These are phyloP conservation scores for Morpho helenor DNA, from an alignment of 2,888 invertebrate species.

Conservation along the genomic window DNA sequence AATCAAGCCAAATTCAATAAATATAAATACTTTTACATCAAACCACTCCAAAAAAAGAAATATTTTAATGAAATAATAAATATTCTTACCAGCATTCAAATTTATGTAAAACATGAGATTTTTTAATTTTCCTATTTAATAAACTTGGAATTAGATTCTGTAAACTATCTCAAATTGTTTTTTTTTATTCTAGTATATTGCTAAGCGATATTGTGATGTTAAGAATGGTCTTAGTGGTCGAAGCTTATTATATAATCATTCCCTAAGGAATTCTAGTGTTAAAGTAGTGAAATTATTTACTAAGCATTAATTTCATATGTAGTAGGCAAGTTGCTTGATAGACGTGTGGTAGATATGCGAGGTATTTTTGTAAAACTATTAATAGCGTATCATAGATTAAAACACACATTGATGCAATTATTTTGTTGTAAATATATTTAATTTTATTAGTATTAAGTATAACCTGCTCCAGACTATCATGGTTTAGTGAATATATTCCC, in stretches of 20 bases:
- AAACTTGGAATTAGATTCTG: conserved; percentile 16
- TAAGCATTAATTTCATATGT: conserved; percentile 13
- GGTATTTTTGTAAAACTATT: conserved; percentile 24
- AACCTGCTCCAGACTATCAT: too few relatives aligned
- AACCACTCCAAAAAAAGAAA: too few relatives aligned
- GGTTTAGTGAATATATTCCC: too few relatives aligned
- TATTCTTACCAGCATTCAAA: too few relatives aligned
- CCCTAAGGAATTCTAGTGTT: conserved; percentile 15
- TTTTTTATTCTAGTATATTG: conserved; percentile 45
- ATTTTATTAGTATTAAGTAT: neutral
- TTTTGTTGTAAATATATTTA: neutral
- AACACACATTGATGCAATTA: conserved; percentile 11
- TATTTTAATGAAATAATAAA: too few relatives aligned
- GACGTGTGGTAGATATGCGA: conserved; percentile 15
- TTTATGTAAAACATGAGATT: too few relatives aligned
- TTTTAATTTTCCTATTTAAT: too few relatives aligned
- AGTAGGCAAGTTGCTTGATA: conserved; percentile 20
- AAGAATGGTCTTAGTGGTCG: conserved; percentile 31
- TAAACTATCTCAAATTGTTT: conserved; percentile 16
- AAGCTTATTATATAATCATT: conserved; percentile 19
- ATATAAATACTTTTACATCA: too few relatives aligned
- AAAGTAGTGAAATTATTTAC: conserved; percentile 25
- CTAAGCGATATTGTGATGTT: conserved; percentile 75
- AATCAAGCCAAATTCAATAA: too few relatives aligned
- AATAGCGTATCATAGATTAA: conserved; percentile 9